These are phyloP conservation scores for Erithacus rubecula DNA, from an alignment of 2,797 vertebrate genomes.

Conservation along the genomic window DNA sequence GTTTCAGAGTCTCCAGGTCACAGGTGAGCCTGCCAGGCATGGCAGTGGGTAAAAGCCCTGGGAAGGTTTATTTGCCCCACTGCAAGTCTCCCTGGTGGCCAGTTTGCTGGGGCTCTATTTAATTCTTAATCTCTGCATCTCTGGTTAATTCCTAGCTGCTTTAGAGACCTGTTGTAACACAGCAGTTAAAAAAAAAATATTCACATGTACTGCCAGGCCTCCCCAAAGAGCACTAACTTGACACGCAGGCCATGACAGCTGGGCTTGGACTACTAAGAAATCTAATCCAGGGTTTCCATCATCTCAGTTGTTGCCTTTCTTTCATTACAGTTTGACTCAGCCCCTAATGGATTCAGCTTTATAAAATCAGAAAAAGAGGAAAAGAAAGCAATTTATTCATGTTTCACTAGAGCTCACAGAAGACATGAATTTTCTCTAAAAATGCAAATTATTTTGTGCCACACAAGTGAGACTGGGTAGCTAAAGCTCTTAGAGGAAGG, in stretches of 20 bases:
- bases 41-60: neutral
- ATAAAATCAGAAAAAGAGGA: slow-evolving; percentile 72
- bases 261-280: slow-evolving; percentile 62
- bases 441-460: slow-evolving; percentile 78
- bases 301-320: slow-evolving; percentile 67
- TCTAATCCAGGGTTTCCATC: slow-evolving; percentile 68
- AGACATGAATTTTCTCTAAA: slow-evolving; percentile 80
- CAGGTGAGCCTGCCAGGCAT: neutral
- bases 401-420: slow-evolving; percentile 69
- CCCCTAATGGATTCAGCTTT: slow-evolving; percentile 75
- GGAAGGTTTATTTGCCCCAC: neutral
- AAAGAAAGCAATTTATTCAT: slow-evolving; percentile 78
- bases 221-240: slow-evolving; percentile 64
- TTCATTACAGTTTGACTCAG: slow-evolving; percentile 72
- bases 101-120: slow-evolving; percentile 19
- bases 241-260: slow-evolving; percentile 51
- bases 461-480: slow-evolving; percentile 64
- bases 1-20: neutral
- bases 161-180: slow-evolving; percentile 61
- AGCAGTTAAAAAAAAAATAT: slow-evolving; percentile 62
- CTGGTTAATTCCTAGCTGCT: slow-evolving; percentile 68
- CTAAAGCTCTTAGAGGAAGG: slow-evolving; percentile 73
- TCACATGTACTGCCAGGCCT: slow-evolving; percentile 20
- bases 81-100: neutral
- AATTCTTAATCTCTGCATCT: slow-evolving; percentile 59